These are phyloP conservation scores for Glomeris maerens DNA, from an alignment of 1,140 invertebrate species.

Conservation along the genomic window DNA sequence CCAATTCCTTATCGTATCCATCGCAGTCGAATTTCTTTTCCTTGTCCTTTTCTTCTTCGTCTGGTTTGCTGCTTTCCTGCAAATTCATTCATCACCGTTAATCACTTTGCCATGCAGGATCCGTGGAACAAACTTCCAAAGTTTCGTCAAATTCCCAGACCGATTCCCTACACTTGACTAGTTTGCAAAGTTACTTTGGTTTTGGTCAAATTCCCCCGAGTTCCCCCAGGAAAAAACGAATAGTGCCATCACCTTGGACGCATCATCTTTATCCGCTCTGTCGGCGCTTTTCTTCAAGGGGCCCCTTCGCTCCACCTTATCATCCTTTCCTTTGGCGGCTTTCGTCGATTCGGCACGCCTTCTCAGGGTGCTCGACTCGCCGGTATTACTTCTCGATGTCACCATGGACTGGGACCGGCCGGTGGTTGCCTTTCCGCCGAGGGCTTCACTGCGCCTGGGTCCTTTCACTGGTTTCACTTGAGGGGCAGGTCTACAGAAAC, in stretches of 20 bases:
- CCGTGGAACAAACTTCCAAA: not conserved
- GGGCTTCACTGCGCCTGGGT: conserved; percentile 3
- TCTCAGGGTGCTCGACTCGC: too few relatives aligned
- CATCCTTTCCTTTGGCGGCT: conserved; percentile 10
- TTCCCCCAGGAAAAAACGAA: too few relatives aligned
- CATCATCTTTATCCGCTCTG: not conserved
- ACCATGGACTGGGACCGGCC: not conserved
- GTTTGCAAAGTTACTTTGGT: too few relatives aligned
- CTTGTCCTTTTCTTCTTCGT: conserved; percentile 37
- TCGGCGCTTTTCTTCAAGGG: not conserved
- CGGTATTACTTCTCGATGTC: too few relatives aligned
- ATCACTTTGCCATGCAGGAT: conserved; percentile 4
- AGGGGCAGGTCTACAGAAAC: conserved; percentile 11
- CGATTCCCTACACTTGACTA: too few relatives aligned
- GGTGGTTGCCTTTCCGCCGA: conserved; percentile 7
- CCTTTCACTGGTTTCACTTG: conserved; percentile 15
- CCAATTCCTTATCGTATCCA: conserved; percentile 79
- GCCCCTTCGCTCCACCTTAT: conserved; percentile 10
- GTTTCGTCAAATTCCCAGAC: not conserved
- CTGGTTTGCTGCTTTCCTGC: conserved; percentile 23
- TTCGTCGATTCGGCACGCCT: not conserved
- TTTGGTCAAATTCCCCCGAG: too few relatives aligned
- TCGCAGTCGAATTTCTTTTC: conserved; percentile 82
- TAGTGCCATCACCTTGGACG: too few relatives aligned
- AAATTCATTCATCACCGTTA: conserved; percentile 9